Conservation (phyloP, 1,140 invertebrate species). For the Scylla paramamosain region DNA sequence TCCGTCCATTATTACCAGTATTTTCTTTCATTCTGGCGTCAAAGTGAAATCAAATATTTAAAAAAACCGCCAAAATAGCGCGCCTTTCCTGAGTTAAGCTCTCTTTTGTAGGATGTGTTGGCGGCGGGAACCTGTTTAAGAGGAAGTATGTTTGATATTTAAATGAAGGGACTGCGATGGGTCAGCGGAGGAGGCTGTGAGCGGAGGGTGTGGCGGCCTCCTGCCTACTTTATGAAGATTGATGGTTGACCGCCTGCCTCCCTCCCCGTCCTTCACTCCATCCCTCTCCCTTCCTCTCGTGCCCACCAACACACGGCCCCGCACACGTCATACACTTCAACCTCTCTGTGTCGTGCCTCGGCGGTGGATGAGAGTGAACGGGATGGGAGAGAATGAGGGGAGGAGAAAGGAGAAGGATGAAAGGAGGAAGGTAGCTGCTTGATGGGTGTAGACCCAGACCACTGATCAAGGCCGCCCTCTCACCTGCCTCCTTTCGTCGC, state of each 20-base stretch:
- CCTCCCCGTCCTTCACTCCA: background rate
- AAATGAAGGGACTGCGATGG: constrained; percentile 12
- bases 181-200: constrained; percentile 17
- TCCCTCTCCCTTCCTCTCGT: background rate
- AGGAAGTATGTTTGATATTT: constrained; percentile 9
- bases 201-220: background rate
- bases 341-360: background rate
- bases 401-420: background rate
- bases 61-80: background rate
- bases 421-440: background rate
- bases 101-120: background rate
- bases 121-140: background rate
- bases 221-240: constrained; percentile 23
- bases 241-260: background rate
- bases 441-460: too few species aligned
- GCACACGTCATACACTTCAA: background rate
- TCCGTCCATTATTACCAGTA: too few species aligned
- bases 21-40: background rate
- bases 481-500: background rate
- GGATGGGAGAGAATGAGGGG: background rate
- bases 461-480: background rate
- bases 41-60: background rate
- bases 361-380: background rate
- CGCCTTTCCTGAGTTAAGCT: background rate
- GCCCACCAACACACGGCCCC: background rate